Percentiles rank a stretch among this genome's conserved stretches.
Conservation (phyloP, 30 jellyfish, hydroid and myxozoan species). For the Nemopilema nomurai region DNA sequence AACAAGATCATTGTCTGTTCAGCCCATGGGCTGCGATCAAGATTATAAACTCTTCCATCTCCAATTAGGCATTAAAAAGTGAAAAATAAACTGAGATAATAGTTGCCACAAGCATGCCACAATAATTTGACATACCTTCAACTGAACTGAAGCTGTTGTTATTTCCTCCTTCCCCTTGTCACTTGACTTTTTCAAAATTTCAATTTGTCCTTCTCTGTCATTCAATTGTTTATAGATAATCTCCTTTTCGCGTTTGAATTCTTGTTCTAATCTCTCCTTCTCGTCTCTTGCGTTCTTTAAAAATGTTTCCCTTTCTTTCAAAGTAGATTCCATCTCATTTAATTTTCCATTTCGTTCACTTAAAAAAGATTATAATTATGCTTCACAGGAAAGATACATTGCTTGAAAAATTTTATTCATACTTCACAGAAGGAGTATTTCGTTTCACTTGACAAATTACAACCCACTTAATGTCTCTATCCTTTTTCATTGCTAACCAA, state of each 20-base stretch:
- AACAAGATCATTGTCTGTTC: too few relatives aligned
- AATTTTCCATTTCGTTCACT: slow-evolving; percentile 41
- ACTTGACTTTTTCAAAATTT: neutral
- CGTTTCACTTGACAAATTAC: too few relatives aligned
- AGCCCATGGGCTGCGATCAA: too few relatives aligned
- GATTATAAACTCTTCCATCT: too few relatives aligned
- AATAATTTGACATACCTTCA: slow-evolving; percentile 48
- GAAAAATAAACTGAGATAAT: too few relatives aligned
- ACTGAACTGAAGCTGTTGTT: slow-evolving; percentile 26
- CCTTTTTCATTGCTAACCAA: too few relatives aligned
- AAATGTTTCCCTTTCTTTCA: slow-evolving; percentile 8
- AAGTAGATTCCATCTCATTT: slow-evolving; percentile 13
- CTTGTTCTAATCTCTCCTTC: neutral
- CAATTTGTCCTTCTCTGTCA: slow-evolving; percentile 8
- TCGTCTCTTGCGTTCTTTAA: slow-evolving; percentile 15
- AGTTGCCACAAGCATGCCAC: too few relatives aligned
- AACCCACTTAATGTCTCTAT: too few relatives aligned
- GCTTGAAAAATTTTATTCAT: neutral
- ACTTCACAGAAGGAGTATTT: neutral
- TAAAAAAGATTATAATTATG: neutral
- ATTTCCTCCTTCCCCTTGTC: slow-evolving; percentile 41
- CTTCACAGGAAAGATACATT: neutral
- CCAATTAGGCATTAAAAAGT: too few relatives aligned
- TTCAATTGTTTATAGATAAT: neutral
- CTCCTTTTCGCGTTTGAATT: slow-evolving; percentile 2